Conservation (phyloP, 1,140 invertebrate genomes). For the Tachypleus tridentatus region DNA sequence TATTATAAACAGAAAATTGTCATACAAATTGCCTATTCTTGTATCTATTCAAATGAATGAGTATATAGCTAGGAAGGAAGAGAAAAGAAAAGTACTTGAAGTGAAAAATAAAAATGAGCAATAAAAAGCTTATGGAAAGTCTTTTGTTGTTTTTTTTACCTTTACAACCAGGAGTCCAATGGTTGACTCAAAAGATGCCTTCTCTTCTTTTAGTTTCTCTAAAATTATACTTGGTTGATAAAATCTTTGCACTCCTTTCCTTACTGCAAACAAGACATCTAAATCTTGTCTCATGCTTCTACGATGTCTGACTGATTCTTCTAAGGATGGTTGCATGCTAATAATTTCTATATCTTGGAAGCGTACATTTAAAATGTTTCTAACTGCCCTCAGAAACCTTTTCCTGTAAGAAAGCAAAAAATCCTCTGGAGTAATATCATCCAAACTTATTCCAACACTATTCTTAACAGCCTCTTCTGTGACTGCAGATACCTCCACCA, state of each 20-base stretch:
- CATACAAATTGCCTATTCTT: too few relatives aligned
- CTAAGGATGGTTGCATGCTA: constrained; percentile 48
- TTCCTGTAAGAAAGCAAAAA: constrained; percentile 75
- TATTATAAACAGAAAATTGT: too few relatives aligned
- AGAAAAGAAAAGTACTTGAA: too few relatives aligned
- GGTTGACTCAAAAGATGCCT: constrained; percentile 60
- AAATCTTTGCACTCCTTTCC: constrained; percentile 40
- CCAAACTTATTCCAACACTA: constrained; percentile 59
- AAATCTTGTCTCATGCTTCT: constrained; percentile 39
- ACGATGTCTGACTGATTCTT: too few relatives aligned
- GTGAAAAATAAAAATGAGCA: too few relatives aligned
- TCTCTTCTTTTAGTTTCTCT: constrained; percentile 51
- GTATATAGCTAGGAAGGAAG: too few relatives aligned
- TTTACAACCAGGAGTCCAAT: constrained; percentile 53
- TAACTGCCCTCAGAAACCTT: constrained; percentile 64
- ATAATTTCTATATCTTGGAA: constrained; percentile 45
- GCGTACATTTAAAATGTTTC: constrained; percentile 39
- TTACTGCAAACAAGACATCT: constrained; percentile 74
- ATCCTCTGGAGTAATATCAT: constrained; percentile 61
- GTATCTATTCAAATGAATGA: too few relatives aligned
- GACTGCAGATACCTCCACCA: constrained; percentile 53
- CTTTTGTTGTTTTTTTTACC: background rate
- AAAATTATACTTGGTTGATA: constrained; percentile 48
- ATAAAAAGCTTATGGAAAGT: too few relatives aligned
- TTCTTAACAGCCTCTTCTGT: constrained; percentile 74